Percentiles rank a stretch among this genome's conserved stretches.
phyloP scores from a whole-genome alignment of 2,113 vertebrate genomes.

The Ahaetulla prasina region DNA sequence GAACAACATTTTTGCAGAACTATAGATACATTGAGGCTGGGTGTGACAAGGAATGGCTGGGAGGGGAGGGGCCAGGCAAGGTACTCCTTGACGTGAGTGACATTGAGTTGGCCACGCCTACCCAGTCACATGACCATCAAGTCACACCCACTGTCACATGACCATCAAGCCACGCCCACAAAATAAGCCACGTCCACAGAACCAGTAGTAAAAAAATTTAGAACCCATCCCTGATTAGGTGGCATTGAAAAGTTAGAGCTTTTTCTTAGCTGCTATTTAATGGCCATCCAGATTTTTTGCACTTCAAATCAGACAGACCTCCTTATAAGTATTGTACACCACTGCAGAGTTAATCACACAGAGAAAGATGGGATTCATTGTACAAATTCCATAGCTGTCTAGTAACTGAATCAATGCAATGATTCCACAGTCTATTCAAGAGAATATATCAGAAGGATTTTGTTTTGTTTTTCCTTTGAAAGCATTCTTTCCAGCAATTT shows the following conservation, averaged over 20 bases:
- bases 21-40: too few relatives aligned
- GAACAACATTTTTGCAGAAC: too few relatives aligned
- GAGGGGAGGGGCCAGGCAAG: too few relatives aligned
- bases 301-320: neutral
- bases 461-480: neutral
- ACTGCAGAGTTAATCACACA: neutral
- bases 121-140: too few relatives aligned
- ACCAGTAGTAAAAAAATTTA: too few relatives aligned
- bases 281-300: neutral
- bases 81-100: too few relatives aligned
- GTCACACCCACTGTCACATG: too few relatives aligned
- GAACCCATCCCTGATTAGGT: too few relatives aligned
- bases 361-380: neutral
- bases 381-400: neutral
- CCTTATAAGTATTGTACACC: neutral
- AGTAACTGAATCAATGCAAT: neutral
- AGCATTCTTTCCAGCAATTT: neutral
- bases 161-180: too few relatives aligned
- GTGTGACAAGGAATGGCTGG: too few relatives aligned
- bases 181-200: too few relatives aligned
- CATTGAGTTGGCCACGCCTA: too few relatives aligned
- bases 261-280: neutral
- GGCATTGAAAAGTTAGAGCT: neutral
- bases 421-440: neutral
- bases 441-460: neutral